Base-by-base conservation (phyloP, 2,113 vertebrate genomes). In the Rhodinocichla rosea region DNA sequence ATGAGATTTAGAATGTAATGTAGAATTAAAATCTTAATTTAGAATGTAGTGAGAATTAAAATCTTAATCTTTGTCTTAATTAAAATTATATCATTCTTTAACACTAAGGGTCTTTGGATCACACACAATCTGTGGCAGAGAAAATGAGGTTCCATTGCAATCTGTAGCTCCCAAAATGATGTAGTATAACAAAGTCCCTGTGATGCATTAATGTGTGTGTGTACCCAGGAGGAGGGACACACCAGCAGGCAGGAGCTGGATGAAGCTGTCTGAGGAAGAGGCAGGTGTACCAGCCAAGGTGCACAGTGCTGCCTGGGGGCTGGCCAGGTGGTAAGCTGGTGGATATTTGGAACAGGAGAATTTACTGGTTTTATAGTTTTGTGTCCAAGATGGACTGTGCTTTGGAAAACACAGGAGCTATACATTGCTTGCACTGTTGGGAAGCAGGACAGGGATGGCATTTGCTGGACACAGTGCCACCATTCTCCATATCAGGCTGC, bases 141-240 rank as follows among this genome's bases (percentile, higher is more conserved):
- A 55, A 89, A 52, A 15, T 42, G 27, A 53, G 11, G 16, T n/a
- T 73, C 45, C n/a, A 30, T 5, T 69, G 30, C 39, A 39, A 33
- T 42, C 18, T 6, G 0, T 49, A 49, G n/a, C 56, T 65, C 44
- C 42, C 32, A 49, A 62, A 49, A 68, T 19, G 3, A 42, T 9
- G 11, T 10, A 26, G 69, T 33, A 4, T 32, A 49, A 23, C 4
- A 10, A 67, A 57, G 15, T 74, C n/a, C 42, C 28, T 3, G 0
- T 8, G 21, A 7, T 26, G 8, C 1, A 2, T 11, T 27, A 6
- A 3, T 37, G 16, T 44, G 12, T 17, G 19, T 2, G 0, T 17
- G 35, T 30, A 42, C 8, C 40, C 1, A 1, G 63, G 42, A 85
- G 22, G 22, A 89, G 33, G 33, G 42, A 45, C 85, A 50, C 8